Evolutionary conservation across 2,888 invertebrate species (phyloP).

Genomic region (Taphrorychus bicolor): DNA sequence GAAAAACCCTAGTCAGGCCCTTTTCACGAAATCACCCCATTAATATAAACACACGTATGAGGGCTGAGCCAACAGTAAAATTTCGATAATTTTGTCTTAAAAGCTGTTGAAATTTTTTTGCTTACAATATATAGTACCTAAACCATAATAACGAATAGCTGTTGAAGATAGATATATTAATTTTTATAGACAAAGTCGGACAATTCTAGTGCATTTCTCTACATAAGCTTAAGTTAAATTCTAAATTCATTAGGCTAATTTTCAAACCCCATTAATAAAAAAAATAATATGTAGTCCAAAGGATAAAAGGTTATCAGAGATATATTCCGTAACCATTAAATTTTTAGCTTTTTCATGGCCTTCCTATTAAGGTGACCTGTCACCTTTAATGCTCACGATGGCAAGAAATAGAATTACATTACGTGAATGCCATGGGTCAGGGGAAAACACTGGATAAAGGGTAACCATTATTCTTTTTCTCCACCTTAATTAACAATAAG

Average conservation of each 20-base stretch:
- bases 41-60: not conserved
- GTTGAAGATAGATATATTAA: too few relatives aligned
- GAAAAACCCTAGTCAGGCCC: slow-evolving; percentile 3
- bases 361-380: slow-evolving; percentile 5
- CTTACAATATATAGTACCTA: too few relatives aligned
- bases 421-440: not conserved
- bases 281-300: slow-evolving; percentile 10
- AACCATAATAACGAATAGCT: too few relatives aligned
- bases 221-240: too few relatives aligned
- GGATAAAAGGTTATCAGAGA: slow-evolving; percentile 26
- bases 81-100: too few relatives aligned
- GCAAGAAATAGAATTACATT: slow-evolving; percentile 7
- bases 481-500: too few relatives aligned
- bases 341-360: slow-evolving; percentile 20
- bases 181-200: too few relatives aligned
- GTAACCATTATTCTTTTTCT: not conserved
- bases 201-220: too few relatives aligned
- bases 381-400: not conserved
- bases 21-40: not conserved
- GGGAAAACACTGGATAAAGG: not conserved
- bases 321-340: slow-evolving; percentile 12
- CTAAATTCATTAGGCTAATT: not conserved
- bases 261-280: not conserved
- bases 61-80: too few relatives aligned
- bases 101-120: too few relatives aligned